Conservation (phyloP, 1,140 invertebrate species). For the Brachionus rubens region DNA sequence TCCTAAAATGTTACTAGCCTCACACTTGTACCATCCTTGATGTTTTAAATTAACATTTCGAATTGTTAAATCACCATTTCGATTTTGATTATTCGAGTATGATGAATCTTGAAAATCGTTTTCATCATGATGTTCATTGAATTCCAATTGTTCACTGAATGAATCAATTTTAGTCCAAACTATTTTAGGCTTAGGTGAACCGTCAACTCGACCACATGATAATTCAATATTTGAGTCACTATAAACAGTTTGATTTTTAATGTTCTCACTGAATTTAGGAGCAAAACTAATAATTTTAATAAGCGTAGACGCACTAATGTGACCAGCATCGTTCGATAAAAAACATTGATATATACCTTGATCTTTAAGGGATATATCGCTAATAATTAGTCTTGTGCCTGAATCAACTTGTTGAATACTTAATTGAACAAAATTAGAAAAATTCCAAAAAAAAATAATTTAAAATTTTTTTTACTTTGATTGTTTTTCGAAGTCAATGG, state of each 20-base stretch:
- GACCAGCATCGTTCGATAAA: slow-evolving; percentile 79
- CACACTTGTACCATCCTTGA: slow-evolving; percentile 40
- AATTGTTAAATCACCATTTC: background rate
- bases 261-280: slow-evolving; percentile 37
- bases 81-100: background rate
- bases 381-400: slow-evolving; percentile 63
- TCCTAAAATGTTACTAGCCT: slow-evolving; percentile 47
- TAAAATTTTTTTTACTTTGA: slow-evolving; percentile 17
- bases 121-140: background rate
- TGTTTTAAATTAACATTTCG: background rate
- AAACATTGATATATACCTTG: slow-evolving; percentile 93
- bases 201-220: slow-evolving; percentile 35
- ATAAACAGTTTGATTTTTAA: slow-evolving; percentile 38
- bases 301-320: slow-evolving; percentile 83
- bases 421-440: background rate
- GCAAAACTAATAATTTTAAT: slow-evolving; percentile 79
- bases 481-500: slow-evolving; percentile 14
- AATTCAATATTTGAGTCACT: slow-evolving; percentile 28
- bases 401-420: slow-evolving; percentile 23
- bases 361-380: slow-evolving; percentile 76
- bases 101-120: background rate
- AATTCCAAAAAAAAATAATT: background rate
- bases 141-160: background rate
- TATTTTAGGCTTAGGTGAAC: slow-evolving; percentile 40
- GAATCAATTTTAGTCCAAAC: slow-evolving; percentile 21